phyloP scores from a whole-genome alignment of 2,113 vertebrate genomes.

The Muntiacus muntjak region DNA sequence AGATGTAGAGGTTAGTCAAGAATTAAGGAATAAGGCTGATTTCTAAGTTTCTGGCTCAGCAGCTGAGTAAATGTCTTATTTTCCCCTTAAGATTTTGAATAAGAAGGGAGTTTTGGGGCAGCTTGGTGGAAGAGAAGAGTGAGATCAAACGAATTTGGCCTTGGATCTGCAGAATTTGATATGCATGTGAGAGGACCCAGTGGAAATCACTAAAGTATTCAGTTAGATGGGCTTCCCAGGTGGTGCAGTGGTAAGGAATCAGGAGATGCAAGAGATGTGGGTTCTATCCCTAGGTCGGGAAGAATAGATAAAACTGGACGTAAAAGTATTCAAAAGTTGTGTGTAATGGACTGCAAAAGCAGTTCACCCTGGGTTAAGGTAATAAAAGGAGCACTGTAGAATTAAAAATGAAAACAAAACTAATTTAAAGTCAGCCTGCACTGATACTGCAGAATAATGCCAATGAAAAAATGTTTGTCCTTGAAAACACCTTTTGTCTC shows the following conservation, averaged over 20 bases:
- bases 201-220: not conserved
- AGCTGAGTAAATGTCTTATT: not conserved
- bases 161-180: not conserved
- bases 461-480: not conserved
- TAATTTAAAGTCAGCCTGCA: not conserved
- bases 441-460: not conserved
- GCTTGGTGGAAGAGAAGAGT: not conserved
- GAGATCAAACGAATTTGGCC: not conserved
- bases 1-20: not conserved
- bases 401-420: conserved; percentile 6
- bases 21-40: not conserved
- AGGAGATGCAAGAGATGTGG: not conserved
- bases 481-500: not conserved
- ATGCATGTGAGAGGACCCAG: not conserved
- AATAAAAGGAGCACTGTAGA: not conserved
- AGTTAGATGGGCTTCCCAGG: not conserved
- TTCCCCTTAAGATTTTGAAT: not conserved
- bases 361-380: not conserved
- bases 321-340: not conserved
- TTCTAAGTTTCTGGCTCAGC: not conserved
- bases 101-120: not conserved
- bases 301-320: not conserved
- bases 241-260: not conserved
- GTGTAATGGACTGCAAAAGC: not conserved
- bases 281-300: not conserved